phyloP scores from a whole-genome alignment of 2,113 vertebrate genomes.

The Corythaixoides concolor region DNA sequence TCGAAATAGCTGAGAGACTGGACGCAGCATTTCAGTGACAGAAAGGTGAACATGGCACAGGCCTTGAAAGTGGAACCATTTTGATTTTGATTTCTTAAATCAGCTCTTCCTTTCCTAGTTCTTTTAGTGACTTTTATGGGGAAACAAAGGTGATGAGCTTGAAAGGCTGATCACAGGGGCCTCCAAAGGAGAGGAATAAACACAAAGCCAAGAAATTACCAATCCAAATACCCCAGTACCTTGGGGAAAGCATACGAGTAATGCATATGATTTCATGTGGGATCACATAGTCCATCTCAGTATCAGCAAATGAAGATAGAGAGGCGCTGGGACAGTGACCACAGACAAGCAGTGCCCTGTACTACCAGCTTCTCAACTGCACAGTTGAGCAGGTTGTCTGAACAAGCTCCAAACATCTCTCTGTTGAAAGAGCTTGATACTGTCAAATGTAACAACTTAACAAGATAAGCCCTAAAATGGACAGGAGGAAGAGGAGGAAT shows the following conservation, averaged over 20 bases:
- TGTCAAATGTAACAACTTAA: neutral
- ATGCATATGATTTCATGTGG: neutral
- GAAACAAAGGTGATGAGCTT: neutral
- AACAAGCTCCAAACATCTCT: neutral
- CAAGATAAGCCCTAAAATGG: neutral
- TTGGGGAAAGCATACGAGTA: neutral
- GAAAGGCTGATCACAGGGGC: neutral
- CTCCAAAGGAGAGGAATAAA: neutral
- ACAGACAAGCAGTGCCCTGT: neutral
- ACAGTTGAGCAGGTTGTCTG: neutral
- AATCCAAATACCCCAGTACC: neutral
- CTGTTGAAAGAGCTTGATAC: neutral
- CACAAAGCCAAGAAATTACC: neutral
- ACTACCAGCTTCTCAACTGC: neutral
- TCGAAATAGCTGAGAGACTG: neutral
- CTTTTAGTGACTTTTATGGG: neutral
- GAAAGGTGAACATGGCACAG: neutral
- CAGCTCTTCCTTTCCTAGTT: neutral
- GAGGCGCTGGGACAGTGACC: neutral
- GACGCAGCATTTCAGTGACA: neutral
- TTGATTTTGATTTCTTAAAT: neutral
- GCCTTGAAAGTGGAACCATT: neutral
- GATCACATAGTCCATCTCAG: neutral
- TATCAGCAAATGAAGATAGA: neutral
- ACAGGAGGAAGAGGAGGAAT: neutral